These are phyloP conservation scores for Sceloporus undulatus DNA, from an alignment of 2,113 vertebrate species.

Conservation along the genomic window DNA sequence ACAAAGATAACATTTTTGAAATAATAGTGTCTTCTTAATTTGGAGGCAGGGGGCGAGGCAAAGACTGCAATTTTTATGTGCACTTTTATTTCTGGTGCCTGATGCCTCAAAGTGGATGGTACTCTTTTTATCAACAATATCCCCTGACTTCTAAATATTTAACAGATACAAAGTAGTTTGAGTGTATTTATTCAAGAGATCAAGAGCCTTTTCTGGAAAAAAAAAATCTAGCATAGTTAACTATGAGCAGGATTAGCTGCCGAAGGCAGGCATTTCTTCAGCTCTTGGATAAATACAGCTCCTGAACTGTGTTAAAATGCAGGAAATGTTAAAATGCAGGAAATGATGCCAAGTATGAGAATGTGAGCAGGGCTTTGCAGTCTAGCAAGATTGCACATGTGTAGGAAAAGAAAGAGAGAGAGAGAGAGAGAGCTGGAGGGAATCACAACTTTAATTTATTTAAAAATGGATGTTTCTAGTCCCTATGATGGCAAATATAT, in stretches of 20 bases:
- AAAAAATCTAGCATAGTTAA: neutral
- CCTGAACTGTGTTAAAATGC: neutral
- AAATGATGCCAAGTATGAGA: neutral
- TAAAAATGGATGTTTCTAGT: neutral
- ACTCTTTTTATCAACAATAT: constrained; percentile 11
- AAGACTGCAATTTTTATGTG: neutral
- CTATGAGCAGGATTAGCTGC: constrained; percentile 7
- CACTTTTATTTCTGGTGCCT: neutral
- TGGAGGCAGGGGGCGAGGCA: neutral
- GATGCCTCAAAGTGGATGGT: neutral
- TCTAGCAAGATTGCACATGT: neutral
- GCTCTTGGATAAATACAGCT: neutral
- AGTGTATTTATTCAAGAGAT: constrained; percentile 35
- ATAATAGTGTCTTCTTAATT: neutral
- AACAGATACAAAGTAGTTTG: constrained; percentile 25
- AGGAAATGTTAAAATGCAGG: neutral
- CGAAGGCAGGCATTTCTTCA: neutral
- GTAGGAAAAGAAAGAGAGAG: neutral
- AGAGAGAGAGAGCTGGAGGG: neutral
- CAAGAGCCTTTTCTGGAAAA: neutral
- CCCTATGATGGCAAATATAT: neutral
- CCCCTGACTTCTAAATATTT: constrained; percentile 19
- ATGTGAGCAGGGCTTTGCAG: neutral
- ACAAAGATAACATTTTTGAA: neutral
- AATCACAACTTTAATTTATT: neutral